Percentiles rank a stretch among this genome's conserved stretches.
Conservation (phyloP, 2,113 vertebrate species). For the Sylvietta virens region DNA sequence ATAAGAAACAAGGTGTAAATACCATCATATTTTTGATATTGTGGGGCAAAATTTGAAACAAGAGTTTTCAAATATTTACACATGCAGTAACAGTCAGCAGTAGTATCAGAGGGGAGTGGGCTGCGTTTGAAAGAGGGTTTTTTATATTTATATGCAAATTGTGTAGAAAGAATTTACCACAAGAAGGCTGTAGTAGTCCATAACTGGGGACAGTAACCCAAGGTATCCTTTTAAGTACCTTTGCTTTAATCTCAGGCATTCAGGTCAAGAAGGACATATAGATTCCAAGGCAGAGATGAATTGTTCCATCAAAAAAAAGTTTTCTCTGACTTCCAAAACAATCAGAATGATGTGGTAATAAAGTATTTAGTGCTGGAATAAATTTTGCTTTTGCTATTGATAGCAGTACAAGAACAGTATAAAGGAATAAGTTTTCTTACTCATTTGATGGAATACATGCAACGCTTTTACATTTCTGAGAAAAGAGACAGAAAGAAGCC, state of each 20-base stretch:
- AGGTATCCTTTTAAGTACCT: not conserved
- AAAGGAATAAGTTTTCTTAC: not conserved
- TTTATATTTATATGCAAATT: not conserved
- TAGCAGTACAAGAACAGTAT: not conserved
- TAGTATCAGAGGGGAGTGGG: not conserved
- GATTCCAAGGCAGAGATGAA: not conserved
- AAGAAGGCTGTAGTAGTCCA: not conserved
- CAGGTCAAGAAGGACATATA: fast-evolving
- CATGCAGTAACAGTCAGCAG: not conserved
- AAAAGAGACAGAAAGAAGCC: not conserved
- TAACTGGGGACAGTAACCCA: not conserved
- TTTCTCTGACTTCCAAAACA: not conserved
- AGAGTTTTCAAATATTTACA: not conserved
- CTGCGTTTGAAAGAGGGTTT: not conserved
- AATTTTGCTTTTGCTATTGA: not conserved
- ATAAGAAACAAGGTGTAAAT: not conserved
- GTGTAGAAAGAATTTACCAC: not conserved
- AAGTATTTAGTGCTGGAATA: not conserved
- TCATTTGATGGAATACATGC: not conserved
- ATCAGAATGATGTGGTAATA: not conserved
- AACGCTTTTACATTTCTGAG: not conserved
- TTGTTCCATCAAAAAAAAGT: not conserved
- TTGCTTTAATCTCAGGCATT: not conserved
- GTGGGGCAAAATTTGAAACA: not conserved
- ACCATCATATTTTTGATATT: not conserved